Conservation (phyloP, 2,888 invertebrate genomes). For the Drosophila testacea region DNA sequence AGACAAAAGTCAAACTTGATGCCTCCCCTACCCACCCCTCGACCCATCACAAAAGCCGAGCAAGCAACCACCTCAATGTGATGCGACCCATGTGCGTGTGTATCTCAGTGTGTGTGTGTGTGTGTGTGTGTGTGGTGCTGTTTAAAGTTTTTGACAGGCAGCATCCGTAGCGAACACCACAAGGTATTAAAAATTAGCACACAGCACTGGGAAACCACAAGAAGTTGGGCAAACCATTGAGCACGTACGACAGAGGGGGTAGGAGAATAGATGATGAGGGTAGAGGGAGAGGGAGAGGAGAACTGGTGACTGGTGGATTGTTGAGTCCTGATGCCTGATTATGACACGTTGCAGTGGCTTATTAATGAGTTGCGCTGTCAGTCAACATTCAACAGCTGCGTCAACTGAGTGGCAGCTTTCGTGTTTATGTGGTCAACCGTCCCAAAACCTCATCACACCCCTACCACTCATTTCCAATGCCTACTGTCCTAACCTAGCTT, state of each 20-base stretch:
- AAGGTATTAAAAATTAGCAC: slow-evolving; percentile 62
- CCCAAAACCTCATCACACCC: too few species aligned
- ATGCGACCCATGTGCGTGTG: background rate
- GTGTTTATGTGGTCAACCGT: slow-evolving; percentile 20
- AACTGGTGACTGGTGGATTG: slow-evolving; percentile 5
- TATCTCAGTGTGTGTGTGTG: slow-evolving; percentile 5
- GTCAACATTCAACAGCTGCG: slow-evolving; percentile 28
- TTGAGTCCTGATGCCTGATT: slow-evolving; percentile 28
- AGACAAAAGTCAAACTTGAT: slow-evolving; percentile 34
- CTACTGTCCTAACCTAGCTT: too few species aligned
- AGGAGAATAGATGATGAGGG: background rate
- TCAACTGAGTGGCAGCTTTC: slow-evolving; percentile 9
- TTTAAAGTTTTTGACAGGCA: slow-evolving; percentile 37
- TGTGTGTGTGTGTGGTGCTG: slow-evolving; percentile 11
- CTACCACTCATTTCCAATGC: too few species aligned
- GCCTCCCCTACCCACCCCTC: background rate
- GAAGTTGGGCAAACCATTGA: slow-evolving; percentile 32
- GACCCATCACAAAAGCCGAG: background rate
- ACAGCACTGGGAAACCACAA: slow-evolving; percentile 44
- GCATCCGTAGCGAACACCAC: slow-evolving; percentile 44
- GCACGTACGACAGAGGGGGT: slow-evolving; percentile 1
- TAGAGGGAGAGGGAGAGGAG: background rate
- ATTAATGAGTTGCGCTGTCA: slow-evolving; percentile 41
- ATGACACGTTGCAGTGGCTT: slow-evolving; percentile 47
- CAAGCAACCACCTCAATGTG: slow-evolving; percentile 11